Conservation (phyloP, 2,797 vertebrate species). For the Xenentodon cancila region DNA sequence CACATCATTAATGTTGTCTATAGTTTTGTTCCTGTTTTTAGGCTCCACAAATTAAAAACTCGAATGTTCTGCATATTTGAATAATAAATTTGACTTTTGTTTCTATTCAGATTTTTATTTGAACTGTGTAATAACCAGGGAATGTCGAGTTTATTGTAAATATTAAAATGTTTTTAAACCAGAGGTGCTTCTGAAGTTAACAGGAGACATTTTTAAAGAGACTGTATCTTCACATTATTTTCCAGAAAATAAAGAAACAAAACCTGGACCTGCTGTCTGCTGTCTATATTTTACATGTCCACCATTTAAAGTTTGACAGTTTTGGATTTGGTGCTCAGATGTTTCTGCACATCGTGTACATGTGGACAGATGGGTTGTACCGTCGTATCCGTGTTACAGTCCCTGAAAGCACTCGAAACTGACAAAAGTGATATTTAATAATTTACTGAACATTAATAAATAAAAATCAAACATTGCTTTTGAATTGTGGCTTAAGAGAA, state of each 20-base stretch:
- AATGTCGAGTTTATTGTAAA: constrained; percentile 76
- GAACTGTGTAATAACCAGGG: constrained; percentile 70
- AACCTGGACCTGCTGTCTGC: constrained; percentile 23
- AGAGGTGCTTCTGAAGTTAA: constrained; percentile 75
- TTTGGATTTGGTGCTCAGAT: background rate
- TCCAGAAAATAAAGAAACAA: constrained; percentile 80
- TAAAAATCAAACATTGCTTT: too few relatives aligned
- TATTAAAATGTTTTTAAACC: constrained; percentile 68
- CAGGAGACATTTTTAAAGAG: constrained; percentile 71
- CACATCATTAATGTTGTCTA: constrained; percentile 58
- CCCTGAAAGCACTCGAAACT: too few relatives aligned
- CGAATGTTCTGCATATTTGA: constrained; percentile 32
- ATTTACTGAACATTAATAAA: too few relatives aligned
- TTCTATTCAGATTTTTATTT: constrained; percentile 61
- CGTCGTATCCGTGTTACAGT: too few relatives aligned
- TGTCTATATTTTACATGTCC: too few relatives aligned
- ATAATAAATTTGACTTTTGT: constrained; percentile 50
- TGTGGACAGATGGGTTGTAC: too few relatives aligned
- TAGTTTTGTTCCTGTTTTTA: constrained; percentile 26
- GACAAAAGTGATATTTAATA: too few relatives aligned
- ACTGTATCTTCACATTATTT: constrained; percentile 77
- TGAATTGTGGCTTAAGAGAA: too few relatives aligned
- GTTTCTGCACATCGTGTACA: too few relatives aligned
- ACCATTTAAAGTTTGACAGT: too few relatives aligned
- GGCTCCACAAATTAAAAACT: constrained; percentile 36